Conservation (phyloP, 2,888 invertebrate genomes). For the Folsomia candida region DNA sequence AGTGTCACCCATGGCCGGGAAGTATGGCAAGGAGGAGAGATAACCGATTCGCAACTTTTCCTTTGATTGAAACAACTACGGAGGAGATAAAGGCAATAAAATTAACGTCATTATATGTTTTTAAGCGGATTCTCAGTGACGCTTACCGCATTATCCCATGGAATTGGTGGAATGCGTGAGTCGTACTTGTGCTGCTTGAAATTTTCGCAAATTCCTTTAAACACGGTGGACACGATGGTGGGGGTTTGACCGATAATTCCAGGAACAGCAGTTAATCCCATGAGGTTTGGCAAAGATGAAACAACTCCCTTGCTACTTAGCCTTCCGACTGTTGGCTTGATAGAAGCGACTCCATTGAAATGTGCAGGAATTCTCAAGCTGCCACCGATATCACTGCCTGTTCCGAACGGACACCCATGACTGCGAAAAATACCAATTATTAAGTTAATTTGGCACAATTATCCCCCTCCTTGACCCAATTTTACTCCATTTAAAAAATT, state of each 20-base stretch:
- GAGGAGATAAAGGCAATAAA: not conserved
- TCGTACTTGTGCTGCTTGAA: conserved; percentile 39
- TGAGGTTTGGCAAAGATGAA: conserved; percentile 43
- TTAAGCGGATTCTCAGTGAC: not conserved
- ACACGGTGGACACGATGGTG: conserved; percentile 35
- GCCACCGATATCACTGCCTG: conserved; percentile 42
- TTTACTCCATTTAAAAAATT: too few relatives aligned
- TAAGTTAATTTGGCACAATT: not conserved
- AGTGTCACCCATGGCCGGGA: conserved; percentile 54
- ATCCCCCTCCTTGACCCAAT: too few relatives aligned
- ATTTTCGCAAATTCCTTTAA: conserved; percentile 33
- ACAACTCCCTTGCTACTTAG: conserved; percentile 41
- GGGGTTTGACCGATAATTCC: conserved; percentile 44
- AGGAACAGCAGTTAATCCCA: conserved; percentile 40
- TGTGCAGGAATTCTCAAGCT: conserved; percentile 44
- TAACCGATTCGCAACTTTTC: conserved; percentile 53
- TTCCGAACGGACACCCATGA: conserved; percentile 29
- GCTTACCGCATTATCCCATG: conserved; percentile 41
- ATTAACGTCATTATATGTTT: too few relatives aligned
- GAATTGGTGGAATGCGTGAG: conserved; percentile 37
- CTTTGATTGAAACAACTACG: conserved; percentile 29
- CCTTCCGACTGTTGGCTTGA: conserved; percentile 44
- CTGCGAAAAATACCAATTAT: not conserved
- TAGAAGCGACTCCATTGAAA: conserved; percentile 43
- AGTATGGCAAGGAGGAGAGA: conserved; percentile 53